Evolutionary conservation across 2,797 vertebrate genomes (phyloP), one percentile per base, ranked within the genome.

Genomic region (Nasua narica): DNA sequence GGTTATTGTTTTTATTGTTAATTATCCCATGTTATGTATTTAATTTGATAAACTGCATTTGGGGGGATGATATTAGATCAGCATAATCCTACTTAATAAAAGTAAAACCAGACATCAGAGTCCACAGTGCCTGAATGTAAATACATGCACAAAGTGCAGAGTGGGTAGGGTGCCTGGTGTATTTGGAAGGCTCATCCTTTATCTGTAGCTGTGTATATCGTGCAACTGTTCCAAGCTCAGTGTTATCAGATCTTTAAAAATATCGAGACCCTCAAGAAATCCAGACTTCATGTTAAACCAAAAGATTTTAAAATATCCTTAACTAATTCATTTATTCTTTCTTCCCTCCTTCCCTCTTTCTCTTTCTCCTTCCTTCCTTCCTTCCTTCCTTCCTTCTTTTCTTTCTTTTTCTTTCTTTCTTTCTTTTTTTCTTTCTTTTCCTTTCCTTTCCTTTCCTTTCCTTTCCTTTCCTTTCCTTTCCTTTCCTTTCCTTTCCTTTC

Each of bases 1-100:
- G 50, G 14, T 89, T 89, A 40, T 89, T 86, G 9, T 89, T 83
- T 95, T 95, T 90, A 78, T 82, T 77, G n/a, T 78, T 93, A 82
- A 35, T 77, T 69, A 69, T 52, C 14, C 16, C 86, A 2, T 79
- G 46, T 78, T 56, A 77, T 87, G 3, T 67, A 67, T 92, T 91
- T 89, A 91, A 74, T 92, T 90, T 67, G 85, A 78, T 86, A 87
- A 77, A 78, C 32, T 89, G 46, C 21, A 4, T 35, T 46, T 67
- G 76, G 76, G 67, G 54, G 43, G 27, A 19, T 89, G 32, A 70
- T 67, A 74, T 89, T 87, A 91, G 21, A 25, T 58, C 14, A 90
- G 37, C 67, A 16, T 65, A 76, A 56, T 93, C 16, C 23, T 79
- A 65, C 65, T 60, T 81, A 87, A 43, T 89, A 46, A 78, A 95